phyloP scores from a whole-genome alignment of 2,888 invertebrate species.

The Helicoverpa assulta region DNA sequence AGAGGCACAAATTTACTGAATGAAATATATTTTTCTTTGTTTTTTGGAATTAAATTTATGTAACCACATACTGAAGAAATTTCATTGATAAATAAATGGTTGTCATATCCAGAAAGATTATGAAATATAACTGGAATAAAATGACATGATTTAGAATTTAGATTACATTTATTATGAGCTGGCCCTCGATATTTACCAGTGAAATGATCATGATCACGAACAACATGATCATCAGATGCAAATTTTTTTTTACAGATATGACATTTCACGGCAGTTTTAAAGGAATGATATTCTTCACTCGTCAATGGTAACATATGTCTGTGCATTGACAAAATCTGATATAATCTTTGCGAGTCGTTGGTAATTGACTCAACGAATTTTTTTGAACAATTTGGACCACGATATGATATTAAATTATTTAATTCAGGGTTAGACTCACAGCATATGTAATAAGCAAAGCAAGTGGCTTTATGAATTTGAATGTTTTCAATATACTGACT shows the following conservation, averaged over 20 bases:
- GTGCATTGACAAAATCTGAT: slow-evolving; percentile 7
- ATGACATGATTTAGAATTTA: neutral
- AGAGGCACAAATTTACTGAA: slow-evolving; percentile 5
- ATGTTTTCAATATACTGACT: neutral
- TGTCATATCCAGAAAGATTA: neutral
- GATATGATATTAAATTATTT: slow-evolving; percentile 7
- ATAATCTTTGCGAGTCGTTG: slow-evolving; percentile 8
- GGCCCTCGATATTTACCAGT: neutral
- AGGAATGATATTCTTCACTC: slow-evolving; percentile 1
- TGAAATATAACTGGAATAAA: neutral
- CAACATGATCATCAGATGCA: neutral
- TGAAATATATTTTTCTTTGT: slow-evolving; percentile 8
- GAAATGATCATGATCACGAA: neutral
- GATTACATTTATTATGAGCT: neutral
- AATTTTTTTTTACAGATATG: slow-evolving; percentile 5
- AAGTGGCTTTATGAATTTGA: neutral
- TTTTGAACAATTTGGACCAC: slow-evolving; percentile 7
- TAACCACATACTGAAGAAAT: neutral
- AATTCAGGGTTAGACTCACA: slow-evolving; percentile 6
- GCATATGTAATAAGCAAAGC: neutral
- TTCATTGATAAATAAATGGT: slow-evolving; percentile 10
- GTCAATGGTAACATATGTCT: slow-evolving; percentile 9
- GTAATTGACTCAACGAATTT: slow-evolving; percentile 1
- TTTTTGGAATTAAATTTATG: slow-evolving; percentile 5
- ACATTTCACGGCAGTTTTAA: slow-evolving; percentile 8